These are phyloP conservation scores for Strongylocentrotus purpuratus DNA, from an alignment of 35 echinoderm and acorn worm species.

Conservation along the genomic window DNA sequence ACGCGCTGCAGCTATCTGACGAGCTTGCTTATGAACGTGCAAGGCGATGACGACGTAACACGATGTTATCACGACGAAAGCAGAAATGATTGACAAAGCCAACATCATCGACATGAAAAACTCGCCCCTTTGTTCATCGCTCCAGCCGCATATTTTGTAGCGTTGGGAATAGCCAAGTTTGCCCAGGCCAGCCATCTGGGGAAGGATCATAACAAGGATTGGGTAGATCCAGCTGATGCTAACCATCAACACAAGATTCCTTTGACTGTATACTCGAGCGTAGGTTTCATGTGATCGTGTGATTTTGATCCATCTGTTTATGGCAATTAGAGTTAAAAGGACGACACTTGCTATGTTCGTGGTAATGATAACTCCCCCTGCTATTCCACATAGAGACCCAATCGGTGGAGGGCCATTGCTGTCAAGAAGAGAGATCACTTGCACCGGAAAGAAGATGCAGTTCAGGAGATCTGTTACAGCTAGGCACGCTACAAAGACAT, in stretches of 20 bases:
- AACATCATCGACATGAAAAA: constrained; percentile 6
- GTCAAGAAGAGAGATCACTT: background rate
- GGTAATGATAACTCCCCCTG: constrained; percentile 29
- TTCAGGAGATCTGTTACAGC: constrained; percentile 13
- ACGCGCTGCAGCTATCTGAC: background rate
- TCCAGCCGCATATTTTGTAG: constrained; percentile 60
- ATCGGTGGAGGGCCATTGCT: background rate
- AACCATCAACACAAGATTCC: constrained; percentile 55
- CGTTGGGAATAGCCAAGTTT: constrained; percentile 65
- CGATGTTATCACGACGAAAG: constrained; percentile 21
- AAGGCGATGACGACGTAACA: constrained; percentile 47
- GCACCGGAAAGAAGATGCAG: constrained; percentile 27
- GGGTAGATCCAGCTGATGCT: constrained; percentile 66
- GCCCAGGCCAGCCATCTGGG: constrained; percentile 58
- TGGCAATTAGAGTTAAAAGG: constrained; percentile 39
- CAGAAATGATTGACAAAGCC: background rate
- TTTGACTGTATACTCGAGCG: constrained; percentile 22
- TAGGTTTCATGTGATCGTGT: constrained; percentile 49
- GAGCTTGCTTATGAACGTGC: constrained; percentile 21
- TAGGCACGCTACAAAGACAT: constrained; percentile 39
- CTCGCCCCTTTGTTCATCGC: background rate
- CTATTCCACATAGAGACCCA: constrained; percentile 17
- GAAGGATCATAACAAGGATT: constrained; percentile 53
- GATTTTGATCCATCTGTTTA: constrained; percentile 68
- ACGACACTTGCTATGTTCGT: constrained; percentile 2